Conservation (phyloP, 1,140 invertebrate genomes). For the Trissolcus basalis region DNA sequence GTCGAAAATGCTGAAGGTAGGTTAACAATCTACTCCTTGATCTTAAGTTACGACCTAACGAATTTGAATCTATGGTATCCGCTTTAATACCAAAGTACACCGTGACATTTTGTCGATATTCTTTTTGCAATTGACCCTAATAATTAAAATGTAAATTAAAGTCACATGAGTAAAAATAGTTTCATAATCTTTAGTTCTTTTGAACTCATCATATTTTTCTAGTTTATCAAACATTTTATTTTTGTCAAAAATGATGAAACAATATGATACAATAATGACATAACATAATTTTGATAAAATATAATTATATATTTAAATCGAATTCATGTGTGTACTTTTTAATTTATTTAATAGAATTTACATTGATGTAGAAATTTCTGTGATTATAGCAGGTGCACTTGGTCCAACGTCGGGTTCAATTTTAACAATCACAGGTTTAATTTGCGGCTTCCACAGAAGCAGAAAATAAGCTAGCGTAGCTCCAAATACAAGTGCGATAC, state of each 20-base stretch:
- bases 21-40: constrained; percentile 36
- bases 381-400: background rate
- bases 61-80: constrained; percentile 46
- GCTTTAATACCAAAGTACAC: constrained; percentile 22
- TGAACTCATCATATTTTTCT: no score
- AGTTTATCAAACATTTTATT: no score
- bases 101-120: constrained; percentile 11
- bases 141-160: constrained; percentile 1
- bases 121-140: constrained; percentile 16
- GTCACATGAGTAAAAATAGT: background rate
- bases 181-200: background rate
- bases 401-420: background rate
- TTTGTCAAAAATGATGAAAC: no score
- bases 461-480: constrained; percentile 81
- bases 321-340: no score
- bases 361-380: constrained; percentile 12
- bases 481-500: constrained; percentile 79
- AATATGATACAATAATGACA: no score
- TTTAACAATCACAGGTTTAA: background rate
- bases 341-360: no score
- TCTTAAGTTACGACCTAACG: constrained; percentile 44
- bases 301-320: no score
- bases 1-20: constrained; percentile 21
- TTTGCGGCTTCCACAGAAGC: constrained; percentile 78
- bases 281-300: no score